phyloP scores from a whole-genome alignment of 2,113 vertebrate species.

The Bambusicola thoracicus region DNA sequence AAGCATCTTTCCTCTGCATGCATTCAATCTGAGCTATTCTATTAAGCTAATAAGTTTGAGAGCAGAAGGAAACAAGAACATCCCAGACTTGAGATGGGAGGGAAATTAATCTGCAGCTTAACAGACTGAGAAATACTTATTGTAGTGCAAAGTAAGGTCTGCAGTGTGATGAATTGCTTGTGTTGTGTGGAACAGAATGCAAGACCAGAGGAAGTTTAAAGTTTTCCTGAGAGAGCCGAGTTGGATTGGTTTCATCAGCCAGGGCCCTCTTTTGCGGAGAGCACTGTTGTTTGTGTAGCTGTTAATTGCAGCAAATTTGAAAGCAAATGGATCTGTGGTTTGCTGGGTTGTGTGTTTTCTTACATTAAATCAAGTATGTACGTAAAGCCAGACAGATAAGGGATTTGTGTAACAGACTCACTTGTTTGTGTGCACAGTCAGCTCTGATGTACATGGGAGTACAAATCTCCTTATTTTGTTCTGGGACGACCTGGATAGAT shows the following conservation, averaged over 20 bases:
- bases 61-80: background rate
- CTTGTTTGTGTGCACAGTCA: background rate
- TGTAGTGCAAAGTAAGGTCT: background rate
- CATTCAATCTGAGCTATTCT: background rate
- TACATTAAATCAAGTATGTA: background rate
- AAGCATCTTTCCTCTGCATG: background rate
- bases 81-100: background rate
- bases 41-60: background rate
- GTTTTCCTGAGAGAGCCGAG: background rate
- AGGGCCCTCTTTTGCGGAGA: background rate
- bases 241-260: background rate
- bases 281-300: background rate
- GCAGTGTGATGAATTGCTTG: background rate
- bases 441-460: background rate
- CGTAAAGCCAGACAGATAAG: background rate
- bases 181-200: background rate
- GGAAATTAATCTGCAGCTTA: slow-evolving; percentile 19
- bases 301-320: background rate
- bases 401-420: background rate
- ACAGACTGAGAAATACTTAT: background rate
- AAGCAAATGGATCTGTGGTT: background rate
- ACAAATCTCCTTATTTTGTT: background rate
- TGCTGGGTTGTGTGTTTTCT: background rate
- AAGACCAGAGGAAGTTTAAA: background rate
- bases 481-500: background rate